phyloP scores from a whole-genome alignment of 2,888 invertebrate genomes.

The Troides aeacus region DNA sequence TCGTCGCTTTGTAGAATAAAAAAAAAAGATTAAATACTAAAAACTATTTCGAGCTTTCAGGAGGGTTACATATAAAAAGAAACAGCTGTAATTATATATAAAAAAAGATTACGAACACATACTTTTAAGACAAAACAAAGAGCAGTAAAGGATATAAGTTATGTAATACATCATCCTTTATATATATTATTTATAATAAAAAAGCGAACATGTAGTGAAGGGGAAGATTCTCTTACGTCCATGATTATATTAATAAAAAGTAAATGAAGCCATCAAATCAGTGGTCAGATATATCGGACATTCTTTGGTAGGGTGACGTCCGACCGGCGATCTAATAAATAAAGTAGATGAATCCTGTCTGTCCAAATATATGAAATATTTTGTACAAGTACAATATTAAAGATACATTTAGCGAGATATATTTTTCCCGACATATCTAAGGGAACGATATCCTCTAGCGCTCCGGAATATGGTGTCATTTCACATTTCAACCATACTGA shows the following conservation, averaged over 20 bases:
- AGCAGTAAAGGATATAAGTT: too few species aligned
- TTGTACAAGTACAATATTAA: slow-evolving; percentile 12
- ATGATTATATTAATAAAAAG: slow-evolving; percentile 1
- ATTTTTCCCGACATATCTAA: background rate
- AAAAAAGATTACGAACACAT: too few species aligned
- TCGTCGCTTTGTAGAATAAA: too few species aligned
- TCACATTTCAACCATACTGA: background rate
- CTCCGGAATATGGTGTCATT: background rate
- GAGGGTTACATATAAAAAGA: too few species aligned
- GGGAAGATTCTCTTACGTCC: background rate
- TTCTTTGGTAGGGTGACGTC: slow-evolving; percentile 17
- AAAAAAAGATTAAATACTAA: too few species aligned
- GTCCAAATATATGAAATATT: slow-evolving; percentile 9
- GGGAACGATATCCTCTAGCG: background rate
- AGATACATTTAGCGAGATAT: background rate
- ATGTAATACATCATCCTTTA: too few species aligned
- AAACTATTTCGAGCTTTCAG: too few species aligned
- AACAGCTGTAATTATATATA: too few species aligned
- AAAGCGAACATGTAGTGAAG: background rate
- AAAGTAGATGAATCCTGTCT: slow-evolving; percentile 17
- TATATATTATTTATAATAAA: background rate
- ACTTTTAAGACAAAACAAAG: too few species aligned
- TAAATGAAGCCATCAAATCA: slow-evolving; percentile 22
- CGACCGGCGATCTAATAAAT: slow-evolving; percentile 20
- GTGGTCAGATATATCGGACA: slow-evolving; percentile 15